phyloP scores from a whole-genome alignment of 1,140 invertebrate genomes.

The Leguminivora glycinivorella region DNA sequence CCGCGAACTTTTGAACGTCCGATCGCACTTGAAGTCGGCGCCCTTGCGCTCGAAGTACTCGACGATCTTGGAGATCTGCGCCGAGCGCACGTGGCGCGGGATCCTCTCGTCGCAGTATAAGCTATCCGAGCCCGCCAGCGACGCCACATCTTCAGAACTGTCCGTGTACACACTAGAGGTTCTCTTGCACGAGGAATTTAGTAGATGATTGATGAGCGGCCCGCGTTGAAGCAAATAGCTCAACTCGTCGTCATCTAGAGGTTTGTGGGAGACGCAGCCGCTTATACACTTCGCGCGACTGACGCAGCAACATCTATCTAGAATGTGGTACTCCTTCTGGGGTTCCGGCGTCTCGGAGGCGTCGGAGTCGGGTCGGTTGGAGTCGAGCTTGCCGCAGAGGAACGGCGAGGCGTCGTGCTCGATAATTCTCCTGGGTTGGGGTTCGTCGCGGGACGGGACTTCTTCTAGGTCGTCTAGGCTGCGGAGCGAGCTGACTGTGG shows the following conservation, averaged over 20 bases:
- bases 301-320: slow-evolving; percentile 54
- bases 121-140: slow-evolving; percentile 86
- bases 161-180: slow-evolving; percentile 92
- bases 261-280: slow-evolving; percentile 55
- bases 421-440: not conserved
- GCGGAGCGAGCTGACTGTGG: slow-evolving; percentile 79
- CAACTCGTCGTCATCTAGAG: slow-evolving; percentile 35
- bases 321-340: slow-evolving; percentile 58
- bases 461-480: slow-evolving; percentile 82
- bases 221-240: slow-evolving; percentile 15
- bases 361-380: slow-evolving; percentile 29
- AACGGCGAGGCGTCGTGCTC: slow-evolving; percentile 45
- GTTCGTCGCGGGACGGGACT: slow-evolving; percentile 31
- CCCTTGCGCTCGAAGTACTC: slow-evolving; percentile 91
- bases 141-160: slow-evolving; percentile 91
- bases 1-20: slow-evolving; percentile 34
- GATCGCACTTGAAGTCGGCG: slow-evolving; percentile 70
- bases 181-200: slow-evolving; percentile 80
- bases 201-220: slow-evolving; percentile 11
- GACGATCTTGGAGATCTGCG: slow-evolving; percentile 91
- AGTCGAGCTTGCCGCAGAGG: slow-evolving; percentile 50
- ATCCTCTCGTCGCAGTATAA: slow-evolving; percentile 84
- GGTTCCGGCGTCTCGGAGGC: slow-evolving; percentile 18
- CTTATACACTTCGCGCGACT: slow-evolving; percentile 26
- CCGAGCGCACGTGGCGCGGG: slow-evolving; percentile 78